Evolutionary conservation across 2,888 invertebrate genomes (phyloP).

Genomic region (Callinectes sapidus): DNA sequence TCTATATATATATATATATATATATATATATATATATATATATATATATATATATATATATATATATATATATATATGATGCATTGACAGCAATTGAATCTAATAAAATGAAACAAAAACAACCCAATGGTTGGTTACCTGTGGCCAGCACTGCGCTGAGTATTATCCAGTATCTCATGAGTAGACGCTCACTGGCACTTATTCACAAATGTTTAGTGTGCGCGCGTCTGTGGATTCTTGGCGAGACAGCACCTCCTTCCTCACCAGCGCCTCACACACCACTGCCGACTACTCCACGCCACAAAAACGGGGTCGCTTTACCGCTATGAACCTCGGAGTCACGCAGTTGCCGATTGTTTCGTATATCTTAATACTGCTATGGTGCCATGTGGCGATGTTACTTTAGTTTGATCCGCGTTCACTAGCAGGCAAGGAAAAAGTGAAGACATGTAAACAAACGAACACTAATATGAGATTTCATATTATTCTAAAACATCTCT

Average conservation of each 20-base stretch:
- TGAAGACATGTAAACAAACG: not conserved
- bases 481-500: not conserved
- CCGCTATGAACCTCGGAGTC: constrained; percentile 31
- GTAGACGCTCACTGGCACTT: constrained; percentile 15
- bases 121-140: constrained; percentile 37
- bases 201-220: constrained; percentile 6
- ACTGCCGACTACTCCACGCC: constrained; percentile 28
- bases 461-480: not conserved
- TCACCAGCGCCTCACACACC: constrained; percentile 48
- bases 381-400: not conserved
- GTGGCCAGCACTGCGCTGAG: constrained; percentile 63
- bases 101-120: not conserved
- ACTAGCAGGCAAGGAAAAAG: not conserved
- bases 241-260: not conserved
- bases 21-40: no score
- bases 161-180: constrained; percentile 63
- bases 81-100: not conserved
- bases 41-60: no score
- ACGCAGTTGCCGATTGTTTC: not conserved
- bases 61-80: not conserved
- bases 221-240: not conserved
- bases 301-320: constrained; percentile 40
- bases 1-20: no score
- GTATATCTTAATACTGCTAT: not conserved
- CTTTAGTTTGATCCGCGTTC: not conserved